These are phyloP conservation scores for Mandrillus leucophaeus DNA, from an alignment of 2,113 vertebrate genomes.

Conservation along the genomic window DNA sequence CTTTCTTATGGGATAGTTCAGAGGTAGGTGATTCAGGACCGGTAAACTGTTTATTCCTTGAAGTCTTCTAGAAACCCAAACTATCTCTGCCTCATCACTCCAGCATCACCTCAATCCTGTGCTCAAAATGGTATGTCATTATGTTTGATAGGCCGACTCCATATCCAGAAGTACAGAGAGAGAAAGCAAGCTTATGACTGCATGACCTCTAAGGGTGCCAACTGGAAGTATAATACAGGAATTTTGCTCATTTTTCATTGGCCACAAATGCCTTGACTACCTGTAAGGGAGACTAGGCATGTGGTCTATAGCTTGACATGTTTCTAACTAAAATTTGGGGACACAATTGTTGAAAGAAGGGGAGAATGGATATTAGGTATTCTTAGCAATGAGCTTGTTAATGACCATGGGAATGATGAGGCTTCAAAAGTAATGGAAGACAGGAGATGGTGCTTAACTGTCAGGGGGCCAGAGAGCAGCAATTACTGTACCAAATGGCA, in stretches of 20 bases:
- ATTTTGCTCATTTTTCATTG: neutral
- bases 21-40: neutral
- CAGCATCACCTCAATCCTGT: neutral
- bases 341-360: neutral
- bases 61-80: neutral
- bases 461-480: neutral
- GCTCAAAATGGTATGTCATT: neutral
- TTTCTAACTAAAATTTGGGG: neutral
- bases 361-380: neutral
- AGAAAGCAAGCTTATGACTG: neutral
- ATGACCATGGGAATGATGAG: neutral
- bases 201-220: neutral
- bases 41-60: neutral
- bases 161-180: neutral
- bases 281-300: neutral
- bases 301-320: neutral
- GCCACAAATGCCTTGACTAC: neutral
- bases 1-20: neutral
- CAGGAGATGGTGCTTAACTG: neutral
- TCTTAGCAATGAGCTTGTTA: neutral
- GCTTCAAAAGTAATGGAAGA: neutral
- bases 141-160: neutral
- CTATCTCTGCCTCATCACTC: neutral
- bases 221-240: neutral
- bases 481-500: neutral